These are phyloP conservation scores for Drosophila recens DNA, from an alignment of 2,888 invertebrate genomes.

Conservation along the genomic window DNA sequence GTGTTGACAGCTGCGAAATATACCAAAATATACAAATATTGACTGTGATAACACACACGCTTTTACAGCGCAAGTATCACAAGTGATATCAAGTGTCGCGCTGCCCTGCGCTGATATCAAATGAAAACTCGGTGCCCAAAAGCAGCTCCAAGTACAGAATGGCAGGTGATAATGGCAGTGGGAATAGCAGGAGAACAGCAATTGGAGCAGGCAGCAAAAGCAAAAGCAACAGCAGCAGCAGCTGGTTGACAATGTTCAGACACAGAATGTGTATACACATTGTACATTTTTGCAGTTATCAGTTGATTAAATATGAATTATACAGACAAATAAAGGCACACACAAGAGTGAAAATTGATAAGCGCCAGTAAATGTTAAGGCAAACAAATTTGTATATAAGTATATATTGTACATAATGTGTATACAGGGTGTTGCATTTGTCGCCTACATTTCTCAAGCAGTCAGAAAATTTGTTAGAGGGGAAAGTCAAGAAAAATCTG, in stretches of 20 bases:
- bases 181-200: constrained; percentile 76
- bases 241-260: constrained; percentile 40
- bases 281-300: constrained; percentile 64
- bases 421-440: constrained; percentile 63
- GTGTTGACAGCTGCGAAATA: constrained; percentile 38
- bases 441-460: background rate
- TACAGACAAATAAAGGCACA: constrained; percentile 56
- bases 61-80: constrained; percentile 15
- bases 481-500: constrained; percentile 6
- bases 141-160: constrained; percentile 13
- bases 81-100: constrained; percentile 22
- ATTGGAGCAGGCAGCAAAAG: constrained; percentile 48
- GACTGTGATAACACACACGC: constrained; percentile 48
- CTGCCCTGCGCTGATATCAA: constrained; percentile 15
- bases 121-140: constrained; percentile 38
- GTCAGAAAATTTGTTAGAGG: background rate
- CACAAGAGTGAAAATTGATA: constrained; percentile 65
- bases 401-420: constrained; percentile 9
- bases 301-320: constrained; percentile 81
- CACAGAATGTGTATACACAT: constrained; percentile 29
- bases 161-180: constrained; percentile 74
- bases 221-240: background rate
- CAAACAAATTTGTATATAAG: constrained; percentile 25
- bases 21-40: constrained; percentile 33
- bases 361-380: constrained; percentile 61